These are phyloP conservation scores for Drosophila putrida DNA, from an alignment of 2,888 invertebrate genomes.

Conservation along the genomic window DNA sequence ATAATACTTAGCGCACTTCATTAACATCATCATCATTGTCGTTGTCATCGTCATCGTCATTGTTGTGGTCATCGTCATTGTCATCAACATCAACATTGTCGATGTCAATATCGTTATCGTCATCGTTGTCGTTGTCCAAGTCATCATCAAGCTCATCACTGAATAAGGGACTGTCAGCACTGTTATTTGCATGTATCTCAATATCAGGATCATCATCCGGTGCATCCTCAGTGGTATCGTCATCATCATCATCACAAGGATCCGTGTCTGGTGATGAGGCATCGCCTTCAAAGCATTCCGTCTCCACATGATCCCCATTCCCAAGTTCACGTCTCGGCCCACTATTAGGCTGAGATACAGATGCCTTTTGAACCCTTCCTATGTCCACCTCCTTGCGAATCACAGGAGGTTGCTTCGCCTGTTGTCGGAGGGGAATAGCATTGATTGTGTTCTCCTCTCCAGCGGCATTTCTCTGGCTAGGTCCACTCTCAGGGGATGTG, in stretches of 20 bases:
- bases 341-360: not conserved
- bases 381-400: not conserved
- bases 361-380: not conserved
- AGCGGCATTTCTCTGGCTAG: constrained; percentile 37
- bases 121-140: constrained; percentile 5
- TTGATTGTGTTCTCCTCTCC: constrained; percentile 47
- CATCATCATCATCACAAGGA: constrained; percentile 24
- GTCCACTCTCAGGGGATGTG: not conserved
- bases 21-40: constrained; percentile 6
- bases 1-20: constrained; percentile 12
- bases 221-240: constrained; percentile 8
- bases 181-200: constrained; percentile 43
- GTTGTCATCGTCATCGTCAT: constrained; percentile 3
- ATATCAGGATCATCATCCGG: constrained; percentile 26
- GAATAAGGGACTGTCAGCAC: constrained; percentile 33
- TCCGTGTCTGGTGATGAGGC: constrained; percentile 16
- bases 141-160: constrained; percentile 28
- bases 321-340: constrained; percentile 52
- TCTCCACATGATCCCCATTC: constrained; percentile 63
- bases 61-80: constrained; percentile 15
- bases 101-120: not conserved
- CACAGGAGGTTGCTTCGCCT: not conserved
- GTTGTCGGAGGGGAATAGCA: not conserved
- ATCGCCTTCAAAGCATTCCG: constrained; percentile 27
- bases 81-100: constrained; percentile 13